These are phyloP conservation scores for Morinoia aosen DNA, from an alignment of 2,888 invertebrate species.

Conservation along the genomic window DNA sequence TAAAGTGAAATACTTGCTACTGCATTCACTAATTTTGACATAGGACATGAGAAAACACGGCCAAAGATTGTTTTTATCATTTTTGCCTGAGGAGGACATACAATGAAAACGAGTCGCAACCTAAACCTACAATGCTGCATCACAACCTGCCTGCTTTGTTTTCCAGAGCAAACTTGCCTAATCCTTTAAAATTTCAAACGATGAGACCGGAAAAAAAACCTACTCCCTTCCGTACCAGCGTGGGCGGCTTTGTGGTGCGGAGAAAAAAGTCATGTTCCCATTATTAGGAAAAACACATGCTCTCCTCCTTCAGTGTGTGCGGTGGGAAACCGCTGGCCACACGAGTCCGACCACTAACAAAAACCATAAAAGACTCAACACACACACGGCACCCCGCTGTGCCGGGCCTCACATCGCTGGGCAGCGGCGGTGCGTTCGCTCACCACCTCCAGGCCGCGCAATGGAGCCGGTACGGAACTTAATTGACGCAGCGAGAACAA, in stretches of 20 bases:
- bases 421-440: not conserved
- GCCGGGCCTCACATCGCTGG: not conserved
- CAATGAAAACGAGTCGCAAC: not conserved
- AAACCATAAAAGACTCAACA: not conserved
- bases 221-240: not conserved
- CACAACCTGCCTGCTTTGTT: not conserved
- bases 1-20: not conserved
- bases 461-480: not conserved
- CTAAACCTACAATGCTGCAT: not conserved
- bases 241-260: not conserved
- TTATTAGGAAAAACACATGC: conserved; percentile 10
- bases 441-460: not conserved
- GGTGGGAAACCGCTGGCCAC: not conserved
- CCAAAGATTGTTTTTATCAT: not conserved
- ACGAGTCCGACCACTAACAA: not conserved
- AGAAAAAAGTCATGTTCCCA: not conserved
- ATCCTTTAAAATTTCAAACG: not conserved
- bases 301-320: conserved; percentile 10
- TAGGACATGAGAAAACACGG: not conserved
- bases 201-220: not conserved
- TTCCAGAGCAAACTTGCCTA: not conserved
- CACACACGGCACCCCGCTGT: not conserved
- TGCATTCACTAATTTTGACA: not conserved
- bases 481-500: not conserved
- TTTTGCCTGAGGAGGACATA: not conserved